Conservation (phyloP, 2,888 invertebrate species). For the Andrena chrysosceles region DNA sequence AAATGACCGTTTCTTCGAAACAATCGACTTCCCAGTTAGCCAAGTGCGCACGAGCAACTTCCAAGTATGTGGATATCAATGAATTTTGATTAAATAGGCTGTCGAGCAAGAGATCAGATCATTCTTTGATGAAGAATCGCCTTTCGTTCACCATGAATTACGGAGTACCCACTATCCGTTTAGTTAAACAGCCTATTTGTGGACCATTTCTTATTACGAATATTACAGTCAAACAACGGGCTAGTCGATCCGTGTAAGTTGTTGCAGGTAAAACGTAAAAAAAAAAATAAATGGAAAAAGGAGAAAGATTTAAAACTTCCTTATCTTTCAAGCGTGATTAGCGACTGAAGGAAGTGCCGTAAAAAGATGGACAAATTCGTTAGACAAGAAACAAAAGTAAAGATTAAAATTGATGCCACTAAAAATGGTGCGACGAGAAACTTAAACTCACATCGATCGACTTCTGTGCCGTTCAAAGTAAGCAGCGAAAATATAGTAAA, state of each 20-base stretch:
- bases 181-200: constrained; percentile 29
- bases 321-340: not conserved
- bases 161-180: constrained; percentile 2
- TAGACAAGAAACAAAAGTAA: not conserved
- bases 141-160: not conserved
- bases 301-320: not conserved
- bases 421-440: not conserved
- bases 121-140: not conserved
- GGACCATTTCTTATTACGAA: constrained; percentile 44
- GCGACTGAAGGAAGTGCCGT: not conserved
- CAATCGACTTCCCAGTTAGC: too few relatives aligned
- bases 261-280: not conserved
- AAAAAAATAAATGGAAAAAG: not conserved
- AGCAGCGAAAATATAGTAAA: not conserved
- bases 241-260: constrained; percentile 28
- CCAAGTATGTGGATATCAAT: too few relatives aligned
- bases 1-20: too few relatives aligned
- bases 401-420: not conserved
- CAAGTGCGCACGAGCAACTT: too few relatives aligned
- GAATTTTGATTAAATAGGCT: too few relatives aligned
- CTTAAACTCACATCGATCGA: constrained; percentile 17
- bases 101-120: not conserved
- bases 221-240: constrained; percentile 40
- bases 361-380: not conserved
- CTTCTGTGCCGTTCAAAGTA: not conserved